Conservation (phyloP, 2,113 vertebrate genomes). For the Corythornis vintsioides region DNA sequence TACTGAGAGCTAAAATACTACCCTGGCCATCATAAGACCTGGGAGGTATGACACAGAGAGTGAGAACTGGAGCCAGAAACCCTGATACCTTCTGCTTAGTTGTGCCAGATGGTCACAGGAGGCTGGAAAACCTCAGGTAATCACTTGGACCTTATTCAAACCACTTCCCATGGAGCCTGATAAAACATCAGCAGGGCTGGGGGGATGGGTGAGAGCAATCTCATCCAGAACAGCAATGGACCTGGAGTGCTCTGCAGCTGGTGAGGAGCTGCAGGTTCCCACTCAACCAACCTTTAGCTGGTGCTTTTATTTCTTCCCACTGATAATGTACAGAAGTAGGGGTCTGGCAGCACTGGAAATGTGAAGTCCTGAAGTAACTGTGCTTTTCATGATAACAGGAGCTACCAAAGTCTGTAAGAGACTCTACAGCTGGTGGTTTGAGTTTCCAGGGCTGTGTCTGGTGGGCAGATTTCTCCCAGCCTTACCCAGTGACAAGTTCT, state of each 20-base stretch:
- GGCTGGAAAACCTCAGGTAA: slow-evolving; percentile 20
- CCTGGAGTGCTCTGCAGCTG: fast-evolving
- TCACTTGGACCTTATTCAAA: background rate
- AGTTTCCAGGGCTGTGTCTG: background rate
- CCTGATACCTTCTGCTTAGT: background rate
- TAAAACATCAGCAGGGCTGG: background rate
- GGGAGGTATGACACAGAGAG: background rate
- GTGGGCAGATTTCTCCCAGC: background rate
- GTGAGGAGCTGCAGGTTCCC: background rate
- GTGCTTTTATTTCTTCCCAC: background rate
- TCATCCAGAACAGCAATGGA: background rate
- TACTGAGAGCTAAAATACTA: background rate
- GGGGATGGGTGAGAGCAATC: background rate
- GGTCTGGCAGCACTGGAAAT: background rate
- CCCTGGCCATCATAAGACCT: background rate
- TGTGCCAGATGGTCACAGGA: background rate
- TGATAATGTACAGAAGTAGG: background rate
- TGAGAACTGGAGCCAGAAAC: background rate
- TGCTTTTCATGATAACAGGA: background rate
- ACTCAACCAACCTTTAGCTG: background rate
- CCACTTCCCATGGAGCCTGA: background rate
- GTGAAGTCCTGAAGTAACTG: background rate
- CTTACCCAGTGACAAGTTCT: background rate
- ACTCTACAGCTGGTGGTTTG: background rate
- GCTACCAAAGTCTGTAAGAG: background rate